Evolutionary conservation across 2,888 invertebrate species (phyloP), one percentile per base, ranked within the genome.

Genomic region (Zaprionus bogoriensis): DNA sequence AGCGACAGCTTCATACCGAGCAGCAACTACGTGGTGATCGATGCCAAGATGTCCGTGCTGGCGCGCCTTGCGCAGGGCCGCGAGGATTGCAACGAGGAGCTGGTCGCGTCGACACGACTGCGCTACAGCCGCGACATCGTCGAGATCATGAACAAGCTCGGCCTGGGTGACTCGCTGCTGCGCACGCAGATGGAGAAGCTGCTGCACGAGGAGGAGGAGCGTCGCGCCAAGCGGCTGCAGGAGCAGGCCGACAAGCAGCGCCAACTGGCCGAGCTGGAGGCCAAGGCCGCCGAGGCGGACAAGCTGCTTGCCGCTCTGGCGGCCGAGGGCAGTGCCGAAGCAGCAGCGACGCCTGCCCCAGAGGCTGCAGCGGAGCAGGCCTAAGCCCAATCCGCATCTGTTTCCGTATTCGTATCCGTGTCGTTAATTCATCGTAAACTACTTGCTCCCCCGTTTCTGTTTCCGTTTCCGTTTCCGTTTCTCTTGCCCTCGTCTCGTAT

Each of bases 121-220:
- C 85, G 87, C 57, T 91, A 88, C 64, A 88, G 91, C 55, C 80
- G 85, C 9, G 90, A 91, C 61, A 82, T 91, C 5, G 77, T 89
- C 55, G 68, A 86, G 48, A 72, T 90, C 6, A 82, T 91, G 79
- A 89, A 91, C 32, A 88, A 89, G 66, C 65, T 91, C 55, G 86
- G 88, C 0, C 60, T 89, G 71, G 91, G 91, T 10, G 90, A 91
- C 51, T 90, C 90, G 46, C 74, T 87, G 25, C 69, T 91, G 76
- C 89, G 90, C 50, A 71, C 76, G 5, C 89, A 89, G 67, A 42
- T 90, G 66, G 89, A 89, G 68, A 74, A 73, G 9, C 74, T 76
- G 47, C 71, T 83, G 54, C 62, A 30, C 9, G 80, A 84, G 45
- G 83, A 81, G 67, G 87, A 82, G 71, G 83, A 87, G 67, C 58